Base-by-base conservation (phyloP, 1,140 invertebrate genomes). In the Caenorhabditis brenneri region DNA sequence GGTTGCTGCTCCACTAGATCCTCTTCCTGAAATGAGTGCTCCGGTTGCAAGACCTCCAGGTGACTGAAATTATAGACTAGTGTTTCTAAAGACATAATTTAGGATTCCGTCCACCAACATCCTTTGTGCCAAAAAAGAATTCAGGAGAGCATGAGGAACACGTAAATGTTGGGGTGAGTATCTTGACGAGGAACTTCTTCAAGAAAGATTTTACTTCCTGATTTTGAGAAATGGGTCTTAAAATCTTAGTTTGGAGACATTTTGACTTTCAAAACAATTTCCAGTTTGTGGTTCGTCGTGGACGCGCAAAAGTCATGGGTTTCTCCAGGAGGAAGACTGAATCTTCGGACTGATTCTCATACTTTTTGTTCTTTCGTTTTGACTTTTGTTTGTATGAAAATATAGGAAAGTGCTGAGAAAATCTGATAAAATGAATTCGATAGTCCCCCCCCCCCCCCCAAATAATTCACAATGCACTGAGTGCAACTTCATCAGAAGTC, bases 241-340 rank as follows among this genome's bases (percentile, higher is more conserved):
- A n/a, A n/a, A n/a, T n/a, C n/a, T n/a, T n/a, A n/a, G n/a, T 9
- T 58, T 58, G 24, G 22, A 27, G n/a, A 12, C 53, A 27, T 27
- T 58, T n/a, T n/a, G 12, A 58, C 5, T n/a, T 27, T n/a, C 7
- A 12, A 58, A 58, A 58, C 27, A 7, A 7, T 74, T 74, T 74
- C 27, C 65, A 74, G 65, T 74, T 74, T 31, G 65, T 74, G 12
- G 36, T 74, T 42, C 65, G 65, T 74, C 65, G 65, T 74, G 65
- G 65, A 15, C 65, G 65, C 16, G 65, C 65, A 74, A 74, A 74
- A 74, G 65, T 74, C 0, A 74, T 74, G 65, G 65, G 65, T n/a
- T 74, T 74, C 36, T 74, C 65, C 0, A 74, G 65, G n/a, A 74
- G 65, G 36, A 74, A 74, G 36, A n/a, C 65, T n/a, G 65, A 74